Evolutionary conservation across 2,797 vertebrate species (phyloP).

Genomic region (Cossypha caffra): DNA sequence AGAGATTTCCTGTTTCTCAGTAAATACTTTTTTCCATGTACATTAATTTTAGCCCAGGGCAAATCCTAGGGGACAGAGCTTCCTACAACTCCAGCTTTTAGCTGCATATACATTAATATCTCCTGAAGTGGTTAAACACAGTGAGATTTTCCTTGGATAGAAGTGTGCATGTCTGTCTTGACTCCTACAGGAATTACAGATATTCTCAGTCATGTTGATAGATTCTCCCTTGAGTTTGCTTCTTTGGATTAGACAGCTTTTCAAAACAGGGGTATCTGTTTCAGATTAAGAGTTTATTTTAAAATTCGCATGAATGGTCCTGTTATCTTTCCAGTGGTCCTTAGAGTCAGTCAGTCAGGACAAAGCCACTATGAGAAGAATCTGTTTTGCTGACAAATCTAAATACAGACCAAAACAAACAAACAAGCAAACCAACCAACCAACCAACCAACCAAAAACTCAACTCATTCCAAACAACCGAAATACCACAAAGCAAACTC

Average conservation of each 20-base stretch:
- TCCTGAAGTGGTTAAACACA: neutral
- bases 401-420: neutral
- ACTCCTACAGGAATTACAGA: neutral
- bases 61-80: neutral
- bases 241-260: neutral
- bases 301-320: neutral
- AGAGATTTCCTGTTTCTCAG: neutral
- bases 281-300: neutral
- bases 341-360: neutral
- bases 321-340: neutral
- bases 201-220: neutral
- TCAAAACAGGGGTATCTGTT: neutral
- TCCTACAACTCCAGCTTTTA: neutral
- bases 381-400: neutral
- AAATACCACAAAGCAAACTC: neutral
- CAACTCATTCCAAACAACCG: neutral
- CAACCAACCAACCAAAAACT: neutral
- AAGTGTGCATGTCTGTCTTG: neutral
- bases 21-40: neutral
- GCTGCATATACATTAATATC: neutral
- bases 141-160: neutral
- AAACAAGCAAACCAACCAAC: neutral
- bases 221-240: neutral
- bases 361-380: neutral
- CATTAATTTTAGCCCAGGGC: neutral